phyloP scores from a whole-genome alignment of 1,140 invertebrate genomes.

The Brachionus rotundiformis region DNA sequence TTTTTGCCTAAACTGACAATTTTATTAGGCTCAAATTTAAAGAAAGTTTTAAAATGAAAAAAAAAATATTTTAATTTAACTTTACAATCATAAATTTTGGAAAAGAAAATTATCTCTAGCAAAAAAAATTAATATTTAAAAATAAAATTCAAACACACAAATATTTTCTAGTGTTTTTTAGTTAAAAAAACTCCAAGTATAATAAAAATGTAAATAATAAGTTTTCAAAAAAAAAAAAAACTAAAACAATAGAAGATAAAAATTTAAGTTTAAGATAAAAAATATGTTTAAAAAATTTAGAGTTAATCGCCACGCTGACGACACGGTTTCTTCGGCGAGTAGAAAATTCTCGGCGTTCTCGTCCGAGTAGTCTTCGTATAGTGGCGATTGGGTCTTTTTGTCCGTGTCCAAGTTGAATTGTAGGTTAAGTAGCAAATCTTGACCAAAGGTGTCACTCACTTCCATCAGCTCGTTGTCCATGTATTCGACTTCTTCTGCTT shows the following conservation, averaged over 20 bases:
- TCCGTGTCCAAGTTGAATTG: not conserved
- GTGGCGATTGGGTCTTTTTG: not conserved
- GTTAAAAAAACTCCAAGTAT: not conserved
- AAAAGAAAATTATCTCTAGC: not conserved
- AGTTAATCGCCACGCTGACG: not conserved
- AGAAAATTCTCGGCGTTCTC: not conserved
- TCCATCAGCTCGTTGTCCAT: slow-evolving; percentile 11
- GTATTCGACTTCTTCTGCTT: slow-evolving; percentile 31
- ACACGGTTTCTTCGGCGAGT: not conserved
- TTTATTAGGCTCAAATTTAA: not conserved
- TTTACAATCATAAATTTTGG: not conserved
- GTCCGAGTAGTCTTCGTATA: not conserved
- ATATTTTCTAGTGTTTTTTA: not conserved
- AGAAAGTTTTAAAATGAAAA: not conserved
- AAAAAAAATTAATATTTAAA: too few species aligned
- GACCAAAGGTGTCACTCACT: not conserved
- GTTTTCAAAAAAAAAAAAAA: not conserved
- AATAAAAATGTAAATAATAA: slow-evolving; percentile 31
- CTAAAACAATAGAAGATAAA: slow-evolving; percentile 31
- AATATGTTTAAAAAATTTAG: not conserved
- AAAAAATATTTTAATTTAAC: not conserved
- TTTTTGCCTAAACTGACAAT: not conserved
- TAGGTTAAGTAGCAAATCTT: slow-evolving; percentile 30
- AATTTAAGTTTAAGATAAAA: slow-evolving; percentile 1
- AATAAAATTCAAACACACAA: not conserved